Percentiles rank a stretch among this genome's conserved stretches.
Conservation (phyloP, 2,797 vertebrate genomes). For the Thunnus albacares region DNA sequence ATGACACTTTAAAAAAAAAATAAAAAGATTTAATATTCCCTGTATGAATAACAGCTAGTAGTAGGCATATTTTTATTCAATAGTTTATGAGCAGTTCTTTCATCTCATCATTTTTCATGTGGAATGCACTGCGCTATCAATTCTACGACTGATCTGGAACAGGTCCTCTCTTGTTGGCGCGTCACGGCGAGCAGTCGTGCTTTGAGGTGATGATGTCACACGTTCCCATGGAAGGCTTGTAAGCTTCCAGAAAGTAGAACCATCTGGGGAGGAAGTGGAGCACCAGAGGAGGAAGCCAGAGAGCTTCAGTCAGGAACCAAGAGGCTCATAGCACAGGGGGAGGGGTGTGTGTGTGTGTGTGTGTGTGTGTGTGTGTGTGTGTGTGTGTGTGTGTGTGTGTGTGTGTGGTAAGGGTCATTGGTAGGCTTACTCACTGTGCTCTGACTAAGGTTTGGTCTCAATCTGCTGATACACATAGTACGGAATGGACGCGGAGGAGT, state of each 20-base stretch:
- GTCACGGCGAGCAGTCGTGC: neutral
- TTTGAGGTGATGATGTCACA: constrained; percentile 58
- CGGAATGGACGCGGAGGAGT: constrained; percentile 34
- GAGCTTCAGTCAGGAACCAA: constrained; percentile 40
- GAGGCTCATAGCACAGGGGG: constrained; percentile 9
- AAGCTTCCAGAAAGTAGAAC: constrained; percentile 64
- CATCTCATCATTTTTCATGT: neutral
- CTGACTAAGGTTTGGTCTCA: constrained; percentile 49
- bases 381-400: constrained; percentile 8
- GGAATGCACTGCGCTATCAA: neutral
- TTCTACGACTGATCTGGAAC: constrained; percentile 4
- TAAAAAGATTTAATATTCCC: neutral
- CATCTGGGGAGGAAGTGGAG: constrained; percentile 66
- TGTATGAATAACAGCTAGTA: neutral
- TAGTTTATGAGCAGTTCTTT: neutral
- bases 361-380: constrained; percentile 12
- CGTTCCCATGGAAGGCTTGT: constrained; percentile 42
- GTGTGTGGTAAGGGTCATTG: constrained; percentile 15
- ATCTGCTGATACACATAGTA: constrained; percentile 26
- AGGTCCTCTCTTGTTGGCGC: neutral
- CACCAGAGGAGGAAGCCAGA: constrained; percentile 53
- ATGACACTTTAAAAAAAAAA: too few species aligned
- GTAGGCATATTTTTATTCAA: neutral
- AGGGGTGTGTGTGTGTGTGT: constrained; percentile 14
- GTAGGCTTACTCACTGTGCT: constrained; percentile 43